Evolutionary conservation across 2,888 invertebrate genomes (phyloP), one percentile per base, ranked within the genome.

Genomic region (Schizaphis graminum): DNA sequence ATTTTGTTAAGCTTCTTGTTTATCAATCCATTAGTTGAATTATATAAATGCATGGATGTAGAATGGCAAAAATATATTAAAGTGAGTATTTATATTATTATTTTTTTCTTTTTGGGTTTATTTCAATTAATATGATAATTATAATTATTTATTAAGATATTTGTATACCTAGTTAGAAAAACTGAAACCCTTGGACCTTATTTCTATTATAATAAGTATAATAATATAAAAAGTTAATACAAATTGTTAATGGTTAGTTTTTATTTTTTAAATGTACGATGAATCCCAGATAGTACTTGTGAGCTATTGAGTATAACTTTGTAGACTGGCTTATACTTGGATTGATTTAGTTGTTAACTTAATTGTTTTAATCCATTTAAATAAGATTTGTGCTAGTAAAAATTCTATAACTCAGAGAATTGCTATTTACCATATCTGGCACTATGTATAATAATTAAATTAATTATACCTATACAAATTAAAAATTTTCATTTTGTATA

Each of bases 11-110:
- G 61, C 7, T 94, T 91, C 41, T 7, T 94, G 61, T 86, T 94
- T 41, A n/a, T 86, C 41, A 94, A 94, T 91, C 94, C 94, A 41
- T 10, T 94, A 24, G 11, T 91, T 67, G 90, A 94, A 26, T 67
- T 91, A n/a, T 91, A 94, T 24, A 94, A 94, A 94, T 35, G 4
- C 11, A 49, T 94, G 86, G 94, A 94, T 44, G 67, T 35, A 53
- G 86, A 94, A 94, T 94, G 94, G 94, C 49, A 94, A 86, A 86
- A 28, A 67, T 94, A 91, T 87, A 47, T 86, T 41, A 35, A 91
- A 61, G 94, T 94, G 24, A 94, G 91, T 67, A 56, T 35, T 91
- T 91, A 13, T 35, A 11, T 47, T 86, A 41, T 84, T 26, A 35
- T 21, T 90, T 86, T 86, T 44, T 16, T 47, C 7, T n/a, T 41